A percentile compares a stretch with the other conserved stretches of the same genome.
phyloP scores from a whole-genome alignment of 2,113 vertebrate genomes.

The Irena cyanogastra region DNA sequence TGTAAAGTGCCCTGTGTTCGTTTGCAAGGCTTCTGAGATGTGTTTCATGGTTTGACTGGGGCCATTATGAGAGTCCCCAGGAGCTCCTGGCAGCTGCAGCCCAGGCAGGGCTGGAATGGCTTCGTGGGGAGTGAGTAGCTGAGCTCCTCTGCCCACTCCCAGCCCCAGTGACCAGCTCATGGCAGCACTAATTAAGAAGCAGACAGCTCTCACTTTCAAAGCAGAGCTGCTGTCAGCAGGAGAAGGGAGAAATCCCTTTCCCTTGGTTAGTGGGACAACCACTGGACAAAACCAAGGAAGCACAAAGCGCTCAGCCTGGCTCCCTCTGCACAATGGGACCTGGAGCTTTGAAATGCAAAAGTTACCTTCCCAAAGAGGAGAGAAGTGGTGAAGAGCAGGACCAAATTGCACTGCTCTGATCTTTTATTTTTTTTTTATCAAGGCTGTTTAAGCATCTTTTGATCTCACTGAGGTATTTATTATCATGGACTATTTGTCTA shows the following conservation, averaged over 20 bases:
- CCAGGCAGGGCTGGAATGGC: not conserved
- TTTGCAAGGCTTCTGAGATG: not conserved
- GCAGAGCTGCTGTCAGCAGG: conserved; percentile 6
- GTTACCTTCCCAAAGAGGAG: not conserved
- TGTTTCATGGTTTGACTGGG: not conserved
- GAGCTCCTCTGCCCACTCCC: not conserved
- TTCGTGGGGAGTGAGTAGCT: not conserved
- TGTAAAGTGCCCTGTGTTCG: not conserved
- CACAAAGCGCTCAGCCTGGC: conserved; percentile 11
- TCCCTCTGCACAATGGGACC: not conserved
- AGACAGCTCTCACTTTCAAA: conserved; percentile 37
- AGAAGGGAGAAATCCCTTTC: conserved; percentile 32
- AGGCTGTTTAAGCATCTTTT: conserved; percentile 40
- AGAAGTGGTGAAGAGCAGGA: not conserved
- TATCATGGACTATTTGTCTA: not conserved
- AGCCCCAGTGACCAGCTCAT: not conserved
- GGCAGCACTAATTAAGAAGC: conserved; percentile 37
- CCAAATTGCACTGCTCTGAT: not conserved
- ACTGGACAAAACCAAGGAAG: not conserved
- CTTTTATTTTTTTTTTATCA: not conserved
- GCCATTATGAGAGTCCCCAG: not conserved
- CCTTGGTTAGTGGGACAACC: not conserved
- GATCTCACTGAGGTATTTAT: conserved; percentile 35
- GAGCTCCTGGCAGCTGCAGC: not conserved
- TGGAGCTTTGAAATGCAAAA: conserved; percentile 7